Conservation (phyloP, 1,140 invertebrate genomes). For the Macrobrachium rosenbergii region DNA sequence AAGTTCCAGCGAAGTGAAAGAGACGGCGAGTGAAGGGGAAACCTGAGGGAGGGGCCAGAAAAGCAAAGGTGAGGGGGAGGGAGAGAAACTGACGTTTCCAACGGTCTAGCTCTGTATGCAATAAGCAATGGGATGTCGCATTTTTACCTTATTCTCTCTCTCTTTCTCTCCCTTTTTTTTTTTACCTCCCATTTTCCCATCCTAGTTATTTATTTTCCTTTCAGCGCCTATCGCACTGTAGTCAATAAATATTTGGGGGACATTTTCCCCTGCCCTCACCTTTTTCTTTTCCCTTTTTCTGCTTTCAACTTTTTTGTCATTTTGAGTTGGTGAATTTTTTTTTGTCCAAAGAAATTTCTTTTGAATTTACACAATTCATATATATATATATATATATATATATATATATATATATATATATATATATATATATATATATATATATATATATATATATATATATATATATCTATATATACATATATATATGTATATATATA, state of each 20-base stretch:
- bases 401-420: conserved; percentile 24
- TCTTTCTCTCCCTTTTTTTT: background rate
- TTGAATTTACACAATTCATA: conserved; percentile 35
- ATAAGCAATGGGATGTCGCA: background rate
- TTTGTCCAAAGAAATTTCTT: background rate
- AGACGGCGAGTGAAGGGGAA: conserved; percentile 6
- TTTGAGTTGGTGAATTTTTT: conserved; percentile 22
- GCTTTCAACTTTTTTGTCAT: background rate
- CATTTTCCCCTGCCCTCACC: background rate
- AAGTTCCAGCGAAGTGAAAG: background rate
- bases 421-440: background rate
- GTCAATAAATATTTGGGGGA: background rate
- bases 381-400: conserved; percentile 45
- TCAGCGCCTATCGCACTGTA: background rate
- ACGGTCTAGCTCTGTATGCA: background rate
- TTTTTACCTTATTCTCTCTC: background rate
- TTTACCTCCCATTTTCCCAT: background rate
- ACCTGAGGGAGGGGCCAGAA: background rate
- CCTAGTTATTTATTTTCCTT: background rate
- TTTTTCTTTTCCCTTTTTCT: background rate
- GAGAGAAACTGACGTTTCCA: background rate
- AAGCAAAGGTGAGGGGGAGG: background rate
- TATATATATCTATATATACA: background rate
- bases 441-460: conserved; percentile 19
- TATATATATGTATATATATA: background rate